These are phyloP conservation scores for Operophtera brumata DNA, from an alignment of 2,888 invertebrate species.

Conservation along the genomic window DNA sequence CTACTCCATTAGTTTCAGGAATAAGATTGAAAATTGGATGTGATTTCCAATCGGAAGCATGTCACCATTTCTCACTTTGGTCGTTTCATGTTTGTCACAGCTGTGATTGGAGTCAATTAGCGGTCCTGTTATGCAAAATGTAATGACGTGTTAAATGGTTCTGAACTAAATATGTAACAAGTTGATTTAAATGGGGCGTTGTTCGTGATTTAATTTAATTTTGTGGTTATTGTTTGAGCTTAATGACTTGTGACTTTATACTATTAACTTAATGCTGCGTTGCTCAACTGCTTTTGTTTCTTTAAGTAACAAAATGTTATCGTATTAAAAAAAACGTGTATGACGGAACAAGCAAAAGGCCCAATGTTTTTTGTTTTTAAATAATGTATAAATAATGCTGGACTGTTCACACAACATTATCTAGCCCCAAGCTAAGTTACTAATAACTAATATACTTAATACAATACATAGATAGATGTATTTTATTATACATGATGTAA, in stretches of 20 bases:
- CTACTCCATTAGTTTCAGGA: not conserved
- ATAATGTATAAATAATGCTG: no score
- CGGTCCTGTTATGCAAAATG: constrained; percentile 32
- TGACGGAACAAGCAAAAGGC: no score
- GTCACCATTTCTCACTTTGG: constrained; percentile 36
- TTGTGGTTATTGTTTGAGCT: constrained; percentile 23
- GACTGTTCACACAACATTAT: no score
- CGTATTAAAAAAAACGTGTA: no score
- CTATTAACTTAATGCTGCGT: not conserved
- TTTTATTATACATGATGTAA: no score
- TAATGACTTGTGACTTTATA: constrained; percentile 20
- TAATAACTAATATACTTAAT: no score
- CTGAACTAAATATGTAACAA: constrained; percentile 12
- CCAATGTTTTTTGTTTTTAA: no score
- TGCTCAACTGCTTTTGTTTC: no score
- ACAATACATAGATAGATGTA: no score
- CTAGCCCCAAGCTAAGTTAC: no score
- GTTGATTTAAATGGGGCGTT: constrained; percentile 14
- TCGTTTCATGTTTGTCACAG: constrained; percentile 42
- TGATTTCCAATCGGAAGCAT: constrained; percentile 25
- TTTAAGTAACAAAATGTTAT: no score
- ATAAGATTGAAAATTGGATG: constrained; percentile 16
- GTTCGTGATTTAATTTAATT: constrained; percentile 21
- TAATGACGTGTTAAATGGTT: constrained; percentile 29
- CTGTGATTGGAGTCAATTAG: constrained; percentile 47